Evolutionary conservation across 2,888 invertebrate species (phyloP).

Genomic region (Lepidochitona cinerea): DNA sequence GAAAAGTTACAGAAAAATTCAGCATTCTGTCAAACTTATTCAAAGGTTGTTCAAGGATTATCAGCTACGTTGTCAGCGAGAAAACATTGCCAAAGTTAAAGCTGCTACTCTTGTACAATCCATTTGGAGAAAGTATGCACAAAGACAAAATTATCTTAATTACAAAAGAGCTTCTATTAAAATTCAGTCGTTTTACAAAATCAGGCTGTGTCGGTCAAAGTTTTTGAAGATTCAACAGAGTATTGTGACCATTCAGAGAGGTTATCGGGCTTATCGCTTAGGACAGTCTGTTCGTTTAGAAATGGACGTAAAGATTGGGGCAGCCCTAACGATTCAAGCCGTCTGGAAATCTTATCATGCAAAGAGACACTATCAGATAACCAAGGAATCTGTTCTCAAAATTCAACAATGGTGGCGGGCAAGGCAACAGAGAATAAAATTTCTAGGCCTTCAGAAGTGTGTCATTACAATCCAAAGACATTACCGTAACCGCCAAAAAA

Average conservation of each 20-base stretch:
- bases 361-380: slow-evolving; percentile 5
- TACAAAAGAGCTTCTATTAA: slow-evolving; percentile 19
- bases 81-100: background rate
- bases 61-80: background rate
- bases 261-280: slow-evolving; percentile 29
- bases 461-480: background rate
- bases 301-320: background rate
- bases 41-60: slow-evolving; percentile 14
- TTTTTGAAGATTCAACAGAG: slow-evolving; percentile 11
- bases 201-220: background rate
- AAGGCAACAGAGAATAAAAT: background rate
- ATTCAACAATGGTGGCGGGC: slow-evolving; percentile 33
- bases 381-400: slow-evolving; percentile 25
- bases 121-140: slow-evolving; percentile 22
- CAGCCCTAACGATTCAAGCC: slow-evolving; percentile 24
- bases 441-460: background rate
- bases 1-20: background rate
- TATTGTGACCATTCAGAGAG: slow-evolving; percentile 43
- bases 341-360: background rate
- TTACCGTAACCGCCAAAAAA: background rate
- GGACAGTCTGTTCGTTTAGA: slow-evolving; percentile 10
- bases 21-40: slow-evolving; percentile 18
- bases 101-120: slow-evolving; percentile 24
- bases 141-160: slow-evolving; percentile 14
- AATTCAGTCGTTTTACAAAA: slow-evolving; percentile 14